phyloP scores from a whole-genome alignment of 2,797 vertebrate species.

The Gymnodraco acuticeps region DNA sequence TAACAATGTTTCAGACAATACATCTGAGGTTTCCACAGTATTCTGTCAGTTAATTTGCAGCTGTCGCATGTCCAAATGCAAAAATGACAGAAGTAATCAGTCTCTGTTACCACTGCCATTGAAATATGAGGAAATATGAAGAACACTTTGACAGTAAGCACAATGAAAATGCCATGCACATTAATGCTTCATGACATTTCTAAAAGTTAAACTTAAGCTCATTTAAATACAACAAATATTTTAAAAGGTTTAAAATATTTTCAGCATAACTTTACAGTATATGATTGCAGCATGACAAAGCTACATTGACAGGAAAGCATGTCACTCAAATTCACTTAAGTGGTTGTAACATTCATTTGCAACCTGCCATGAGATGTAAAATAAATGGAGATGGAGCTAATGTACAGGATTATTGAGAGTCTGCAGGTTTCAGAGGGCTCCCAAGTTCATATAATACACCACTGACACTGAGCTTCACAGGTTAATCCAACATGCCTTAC shows the following conservation, averaged over 20 bases:
- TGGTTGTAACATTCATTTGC: constrained; percentile 12
- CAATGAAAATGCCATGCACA: constrained; percentile 52
- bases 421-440: constrained; percentile 16
- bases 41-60: constrained; percentile 7
- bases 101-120: constrained; percentile 9
- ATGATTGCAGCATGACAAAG: constrained; percentile 26
- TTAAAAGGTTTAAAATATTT: constrained; percentile 9
- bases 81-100: background rate
- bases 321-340: constrained; percentile 28
- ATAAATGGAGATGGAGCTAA: constrained; percentile 30
- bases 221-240: constrained; percentile 22
- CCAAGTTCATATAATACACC: constrained; percentile 18
- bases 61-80: constrained; percentile 20
- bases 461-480: constrained; percentile 17
- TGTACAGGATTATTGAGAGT: constrained; percentile 9
- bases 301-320: constrained; percentile 61
- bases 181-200: constrained; percentile 30
- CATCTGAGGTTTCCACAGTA: constrained; percentile 9
- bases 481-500: constrained; percentile 28
- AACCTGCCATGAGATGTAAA: constrained; percentile 17
- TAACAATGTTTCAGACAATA: constrained; percentile 17
- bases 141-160: constrained; percentile 30
- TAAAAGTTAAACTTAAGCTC: constrained; percentile 45
- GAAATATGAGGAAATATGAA: constrained; percentile 36
- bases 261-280: constrained; percentile 10